Evolutionary conservation across 2,797 vertebrate species (phyloP).

Genomic region (Astyanax mexicanus): DNA sequence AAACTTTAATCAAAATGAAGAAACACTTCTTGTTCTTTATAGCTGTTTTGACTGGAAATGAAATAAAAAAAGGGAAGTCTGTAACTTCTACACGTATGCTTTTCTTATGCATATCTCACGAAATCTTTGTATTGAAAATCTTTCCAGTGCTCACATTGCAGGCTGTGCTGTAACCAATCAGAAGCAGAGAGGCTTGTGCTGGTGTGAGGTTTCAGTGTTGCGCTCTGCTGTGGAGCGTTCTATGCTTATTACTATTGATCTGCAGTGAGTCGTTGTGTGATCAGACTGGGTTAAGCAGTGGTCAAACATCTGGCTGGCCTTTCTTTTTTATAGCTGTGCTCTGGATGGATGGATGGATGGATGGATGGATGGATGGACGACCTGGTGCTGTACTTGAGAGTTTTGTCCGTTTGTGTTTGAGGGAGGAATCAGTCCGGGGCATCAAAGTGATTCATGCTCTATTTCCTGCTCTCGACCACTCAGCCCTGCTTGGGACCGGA

Average conservation of each 20-base stretch:
- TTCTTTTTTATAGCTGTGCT: too few relatives aligned
- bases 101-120: too few relatives aligned
- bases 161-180: background rate
- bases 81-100: too few relatives aligned
- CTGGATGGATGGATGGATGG: too few relatives aligned
- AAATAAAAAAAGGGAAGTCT: too few relatives aligned
- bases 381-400: slow-evolving; percentile 49
- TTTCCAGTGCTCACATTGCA: too few relatives aligned
- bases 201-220: too few relatives aligned
- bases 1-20: too few relatives aligned
- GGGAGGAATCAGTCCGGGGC: slow-evolving; percentile 59
- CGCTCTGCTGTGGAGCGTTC: background rate
- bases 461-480: slow-evolving; percentile 40
- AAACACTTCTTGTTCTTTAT: too few relatives aligned
- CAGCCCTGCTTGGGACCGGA: slow-evolving; percentile 22
- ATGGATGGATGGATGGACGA: slow-evolving; percentile 18
- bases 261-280: background rate
- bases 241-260: background rate
- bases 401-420: slow-evolving; percentile 59
- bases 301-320: slow-evolving; percentile 5
- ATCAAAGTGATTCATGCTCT: slow-evolving; percentile 61
- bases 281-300: background rate
- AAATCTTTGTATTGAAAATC: too few relatives aligned
- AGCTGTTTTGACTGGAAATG: too few relatives aligned
- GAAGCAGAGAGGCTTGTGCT: background rate